Conservation (phyloP, 2,113 vertebrate species). For the Ardeotis arabs region DNA sequence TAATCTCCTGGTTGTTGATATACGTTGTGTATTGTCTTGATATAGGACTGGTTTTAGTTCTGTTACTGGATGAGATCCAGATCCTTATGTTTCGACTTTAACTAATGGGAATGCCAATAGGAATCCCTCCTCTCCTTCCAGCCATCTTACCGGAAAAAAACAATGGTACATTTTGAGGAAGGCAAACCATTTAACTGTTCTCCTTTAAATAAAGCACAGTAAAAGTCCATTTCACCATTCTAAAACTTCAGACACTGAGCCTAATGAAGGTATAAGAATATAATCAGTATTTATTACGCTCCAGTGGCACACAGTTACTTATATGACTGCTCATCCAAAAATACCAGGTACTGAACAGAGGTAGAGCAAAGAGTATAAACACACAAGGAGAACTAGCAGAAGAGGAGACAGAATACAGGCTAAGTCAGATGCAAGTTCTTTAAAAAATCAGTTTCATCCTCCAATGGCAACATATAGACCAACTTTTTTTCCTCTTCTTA, state of each 20-base stretch:
- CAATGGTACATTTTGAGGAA: conserved; percentile 31
- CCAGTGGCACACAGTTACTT: neutral
- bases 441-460: neutral
- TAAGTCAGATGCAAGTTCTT: conserved; percentile 40
- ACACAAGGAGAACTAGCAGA: neutral
- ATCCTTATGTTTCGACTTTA: neutral
- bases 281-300: neutral
- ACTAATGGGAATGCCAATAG: neutral
- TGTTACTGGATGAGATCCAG: neutral
- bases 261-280: neutral
- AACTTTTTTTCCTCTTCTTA: conserved; percentile 7
- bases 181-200: conserved; percentile 30
- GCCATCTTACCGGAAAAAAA: neutral
- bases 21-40: neutral
- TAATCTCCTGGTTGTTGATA: neutral
- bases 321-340: neutral
- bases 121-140: neutral
- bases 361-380: neutral
- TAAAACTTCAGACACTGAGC: conserved; percentile 13
- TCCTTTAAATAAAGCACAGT: neutral
- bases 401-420: conserved; percentile 5
- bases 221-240: conserved; percentile 35
- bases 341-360: neutral
- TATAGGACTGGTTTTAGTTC: neutral
- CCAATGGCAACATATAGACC: conserved; percentile 34